Percentiles rank a stretch among this genome's conserved stretches.
These are phyloP conservation scores for Zhuqinia jingwanae DNA, from an alignment of 2,888 invertebrate genomes.

Conservation along the genomic window DNA sequence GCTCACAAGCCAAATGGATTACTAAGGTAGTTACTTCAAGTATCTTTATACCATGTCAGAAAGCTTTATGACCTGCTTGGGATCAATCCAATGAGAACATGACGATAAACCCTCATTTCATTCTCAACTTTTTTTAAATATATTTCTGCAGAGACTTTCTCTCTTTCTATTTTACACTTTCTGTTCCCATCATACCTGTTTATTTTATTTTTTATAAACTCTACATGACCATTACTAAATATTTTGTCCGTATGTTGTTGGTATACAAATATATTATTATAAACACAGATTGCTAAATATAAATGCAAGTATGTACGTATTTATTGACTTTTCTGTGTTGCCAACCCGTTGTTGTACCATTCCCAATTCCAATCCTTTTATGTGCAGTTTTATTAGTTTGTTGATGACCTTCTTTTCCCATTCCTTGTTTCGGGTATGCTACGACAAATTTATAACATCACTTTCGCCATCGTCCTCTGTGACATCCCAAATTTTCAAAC, in stretches of 20 bases:
- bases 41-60: slow-evolving; percentile 61
- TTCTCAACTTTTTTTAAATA: slow-evolving; percentile 47
- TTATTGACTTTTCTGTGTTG: slow-evolving; percentile 21
- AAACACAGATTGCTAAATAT: too few relatives aligned
- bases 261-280: too few relatives aligned
- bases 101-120: slow-evolving; percentile 58
- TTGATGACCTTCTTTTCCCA: background rate
- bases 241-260: background rate
- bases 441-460: too few relatives aligned
- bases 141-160: background rate
- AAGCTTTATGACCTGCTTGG: slow-evolving; percentile 64
- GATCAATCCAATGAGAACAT: slow-evolving; percentile 58
- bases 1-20: slow-evolving; percentile 64
- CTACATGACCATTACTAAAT: background rate
- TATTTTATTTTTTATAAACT: background rate
- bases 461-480: too few relatives aligned
- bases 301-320: too few relatives aligned
- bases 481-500: too few relatives aligned
- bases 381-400: slow-evolving; percentile 16
- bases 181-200: background rate
- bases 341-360: too few relatives aligned
- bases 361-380: too few relatives aligned
- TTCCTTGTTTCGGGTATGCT: too few relatives aligned
- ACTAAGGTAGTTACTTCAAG: slow-evolving; percentile 59
- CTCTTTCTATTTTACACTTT: background rate